Evolutionary conservation across 2,888 invertebrate species (phyloP).

Genomic region (Idaea dimidiata): DNA sequence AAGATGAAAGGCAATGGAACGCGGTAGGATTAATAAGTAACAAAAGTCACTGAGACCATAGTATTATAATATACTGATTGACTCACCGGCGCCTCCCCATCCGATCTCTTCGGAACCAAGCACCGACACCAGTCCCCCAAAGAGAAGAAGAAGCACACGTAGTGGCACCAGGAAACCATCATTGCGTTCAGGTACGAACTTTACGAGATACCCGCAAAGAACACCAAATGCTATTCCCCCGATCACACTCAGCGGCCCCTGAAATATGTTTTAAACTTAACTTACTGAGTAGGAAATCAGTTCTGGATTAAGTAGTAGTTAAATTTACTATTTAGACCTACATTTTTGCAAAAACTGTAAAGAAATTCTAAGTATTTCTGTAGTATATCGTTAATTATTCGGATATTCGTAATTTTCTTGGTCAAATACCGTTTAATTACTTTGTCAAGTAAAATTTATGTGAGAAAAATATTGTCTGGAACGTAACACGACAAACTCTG

Average conservation of each 20-base stretch:
- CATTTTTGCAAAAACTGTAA: too few relatives aligned
- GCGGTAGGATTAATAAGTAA: too few relatives aligned
- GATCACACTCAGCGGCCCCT: conserved; percentile 89
- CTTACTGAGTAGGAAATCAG: neutral
- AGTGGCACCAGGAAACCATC: conserved; percentile 91
- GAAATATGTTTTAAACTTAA: conserved; percentile 35
- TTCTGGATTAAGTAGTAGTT: too few relatives aligned
- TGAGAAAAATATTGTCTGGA: too few relatives aligned
- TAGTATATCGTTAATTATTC: too few relatives aligned
- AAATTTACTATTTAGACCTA: too few relatives aligned
- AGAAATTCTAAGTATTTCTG: too few relatives aligned
- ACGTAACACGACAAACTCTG: too few relatives aligned
- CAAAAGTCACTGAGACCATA: neutral
- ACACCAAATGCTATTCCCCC: conserved; percentile 91
- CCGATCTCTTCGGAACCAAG: conserved; percentile 92
- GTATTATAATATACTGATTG: conserved; percentile 2
- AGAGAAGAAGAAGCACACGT: conserved; percentile 88
- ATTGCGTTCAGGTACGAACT: conserved; percentile 91
- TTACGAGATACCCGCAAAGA: conserved; percentile 89
- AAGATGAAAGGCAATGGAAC: too few relatives aligned
- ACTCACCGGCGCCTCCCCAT: conserved; percentile 82
- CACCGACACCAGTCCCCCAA: conserved; percentile 91
- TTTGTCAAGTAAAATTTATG: too few relatives aligned
- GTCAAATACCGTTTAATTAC: too few relatives aligned
- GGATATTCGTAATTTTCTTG: too few relatives aligned